Evolutionary conservation across 2,888 invertebrate genomes (phyloP).

Genomic region (Tachina fera): DNA sequence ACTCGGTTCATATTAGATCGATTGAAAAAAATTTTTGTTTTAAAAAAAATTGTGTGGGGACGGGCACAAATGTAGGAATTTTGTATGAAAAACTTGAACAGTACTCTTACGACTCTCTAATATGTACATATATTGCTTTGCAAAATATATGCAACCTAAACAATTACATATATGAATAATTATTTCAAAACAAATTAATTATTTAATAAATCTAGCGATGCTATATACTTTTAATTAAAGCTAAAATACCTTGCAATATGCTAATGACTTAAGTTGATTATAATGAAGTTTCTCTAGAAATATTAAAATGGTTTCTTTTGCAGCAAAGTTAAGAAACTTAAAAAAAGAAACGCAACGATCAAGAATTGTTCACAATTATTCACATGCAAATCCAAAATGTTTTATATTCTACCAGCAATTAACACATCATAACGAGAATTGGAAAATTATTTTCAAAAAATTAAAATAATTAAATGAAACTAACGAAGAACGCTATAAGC

Average conservation of each 20-base stretch:
- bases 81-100: too few relatives aligned
- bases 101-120: too few relatives aligned
- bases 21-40: too few relatives aligned
- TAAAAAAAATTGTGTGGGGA: too few relatives aligned
- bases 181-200: too few relatives aligned
- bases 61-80: too few relatives aligned
- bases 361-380: slow-evolving; percentile 32
- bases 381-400: slow-evolving; percentile 47
- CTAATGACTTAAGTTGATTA: background rate
- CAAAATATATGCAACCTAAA: too few relatives aligned
- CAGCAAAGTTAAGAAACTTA: background rate
- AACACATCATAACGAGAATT: slow-evolving; percentile 45
- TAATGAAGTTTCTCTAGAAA: slow-evolving; percentile 11
- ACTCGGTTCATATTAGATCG: too few relatives aligned
- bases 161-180: too few relatives aligned
- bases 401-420: slow-evolving; percentile 35
- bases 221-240: background rate
- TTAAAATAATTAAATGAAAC: slow-evolving; percentile 31
- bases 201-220: background rate
- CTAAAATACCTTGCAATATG: background rate
- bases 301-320: background rate
- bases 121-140: too few relatives aligned
- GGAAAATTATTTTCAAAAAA: slow-evolving; percentile 21
- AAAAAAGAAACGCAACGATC: background rate
- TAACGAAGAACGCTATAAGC: slow-evolving; percentile 20